Percentiles rank a stretch among this genome's conserved stretches.
These are phyloP conservation scores for Parasteatoda lunata DNA, from an alignment of 2,888 invertebrate species.

Conservation along the genomic window DNA sequence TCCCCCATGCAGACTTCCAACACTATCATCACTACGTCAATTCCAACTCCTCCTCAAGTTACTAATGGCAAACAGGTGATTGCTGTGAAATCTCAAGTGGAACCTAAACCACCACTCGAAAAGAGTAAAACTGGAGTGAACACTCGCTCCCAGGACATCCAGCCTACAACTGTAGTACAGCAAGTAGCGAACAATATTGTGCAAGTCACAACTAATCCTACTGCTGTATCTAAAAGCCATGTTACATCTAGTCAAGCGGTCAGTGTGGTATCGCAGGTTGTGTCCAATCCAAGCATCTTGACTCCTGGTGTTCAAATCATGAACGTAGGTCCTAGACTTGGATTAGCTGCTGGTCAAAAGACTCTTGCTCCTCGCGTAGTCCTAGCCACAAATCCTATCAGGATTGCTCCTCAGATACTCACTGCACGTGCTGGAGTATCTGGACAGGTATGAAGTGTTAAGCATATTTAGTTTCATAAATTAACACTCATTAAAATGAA, in stretches of 20 bases:
- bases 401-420: slow-evolving; percentile 83
- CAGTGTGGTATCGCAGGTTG: slow-evolving; percentile 65
- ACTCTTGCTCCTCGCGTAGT: slow-evolving; percentile 84
- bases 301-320: slow-evolving; percentile 64
- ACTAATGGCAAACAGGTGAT: slow-evolving; percentile 51
- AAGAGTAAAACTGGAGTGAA: slow-evolving; percentile 18
- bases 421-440: slow-evolving; percentile 59
- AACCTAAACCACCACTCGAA: slow-evolving; percentile 38
- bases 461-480: not conserved
- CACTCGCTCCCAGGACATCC: slow-evolving; percentile 5
- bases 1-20: slow-evolving; percentile 71
- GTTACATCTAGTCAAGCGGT: slow-evolving; percentile 57
- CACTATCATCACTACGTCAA: slow-evolving; percentile 43
- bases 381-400: slow-evolving; percentile 78
- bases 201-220: slow-evolving; percentile 42
- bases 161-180: slow-evolving; percentile 30
- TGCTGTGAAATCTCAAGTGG: slow-evolving; percentile 25
- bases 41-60: slow-evolving; percentile 39
- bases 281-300: slow-evolving; percentile 60
- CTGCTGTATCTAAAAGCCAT: slow-evolving; percentile 36
- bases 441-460: slow-evolving; percentile 46
- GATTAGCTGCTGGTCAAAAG: slow-evolving; percentile 78
- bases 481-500: no score
- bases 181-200: slow-evolving; percentile 35
- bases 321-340: slow-evolving; percentile 71